A percentile compares a stretch with the other conserved stretches of the same genome.
Conservation (phyloP, 1,140 invertebrate genomes). For the Leptoteleia sp. region DNA sequence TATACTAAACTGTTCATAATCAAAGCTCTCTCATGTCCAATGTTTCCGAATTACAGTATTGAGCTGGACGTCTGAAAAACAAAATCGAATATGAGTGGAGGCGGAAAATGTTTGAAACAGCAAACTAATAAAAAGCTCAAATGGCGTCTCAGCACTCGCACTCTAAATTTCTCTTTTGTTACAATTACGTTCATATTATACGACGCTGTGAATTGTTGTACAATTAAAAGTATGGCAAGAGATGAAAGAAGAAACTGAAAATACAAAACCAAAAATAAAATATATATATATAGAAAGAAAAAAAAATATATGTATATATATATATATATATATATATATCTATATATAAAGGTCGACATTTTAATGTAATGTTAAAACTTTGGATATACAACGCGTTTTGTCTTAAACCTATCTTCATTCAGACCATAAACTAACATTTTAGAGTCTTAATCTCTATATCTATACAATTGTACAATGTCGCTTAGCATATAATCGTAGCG, state of each 20-base stretch:
- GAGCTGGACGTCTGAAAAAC: not conserved
- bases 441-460: conserved; percentile 73
- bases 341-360: no score
- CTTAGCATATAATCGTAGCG: conserved; percentile 66
- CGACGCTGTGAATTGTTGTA: conserved; percentile 32
- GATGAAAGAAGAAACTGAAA: not conserved
- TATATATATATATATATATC: no score
- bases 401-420: conserved; percentile 67
- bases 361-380: conserved; percentile 22
- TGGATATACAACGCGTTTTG: conserved; percentile 42
- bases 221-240: conserved; percentile 31
- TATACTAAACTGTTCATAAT: not conserved
- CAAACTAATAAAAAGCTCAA: conserved; percentile 39
- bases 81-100: conserved; percentile 7
- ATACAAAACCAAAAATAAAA: no score
- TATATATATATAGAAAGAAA: no score
- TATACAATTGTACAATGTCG: conserved; percentile 80
- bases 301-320: no score
- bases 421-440: conserved; percentile 80
- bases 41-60: not conserved
- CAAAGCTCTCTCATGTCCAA: not conserved
- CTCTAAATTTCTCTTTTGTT: not conserved
- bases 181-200: conserved; percentile 2
- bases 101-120: not conserved
- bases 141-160: conserved; percentile 9